phyloP scores from a whole-genome alignment of 1,140 invertebrate genomes.

The Aphelenchoides besseyi region DNA sequence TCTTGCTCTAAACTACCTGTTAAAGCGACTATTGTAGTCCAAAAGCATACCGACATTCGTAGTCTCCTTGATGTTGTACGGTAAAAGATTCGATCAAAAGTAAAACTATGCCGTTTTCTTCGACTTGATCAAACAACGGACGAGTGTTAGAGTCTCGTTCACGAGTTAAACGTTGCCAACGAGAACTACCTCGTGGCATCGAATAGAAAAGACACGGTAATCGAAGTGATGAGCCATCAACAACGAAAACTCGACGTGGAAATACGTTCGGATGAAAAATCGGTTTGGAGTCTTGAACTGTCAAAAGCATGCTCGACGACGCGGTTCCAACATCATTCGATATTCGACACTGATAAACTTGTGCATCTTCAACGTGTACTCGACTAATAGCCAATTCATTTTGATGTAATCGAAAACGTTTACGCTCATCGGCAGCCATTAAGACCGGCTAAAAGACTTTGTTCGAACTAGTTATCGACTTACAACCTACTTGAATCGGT shows the following conservation, averaged over 20 bases:
- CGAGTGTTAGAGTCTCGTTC: neutral
- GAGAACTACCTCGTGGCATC: constrained; percentile 28
- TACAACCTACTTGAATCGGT: no score
- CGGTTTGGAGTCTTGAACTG: constrained; percentile 32
- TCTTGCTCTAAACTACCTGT: no score
- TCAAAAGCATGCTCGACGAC: constrained; percentile 32
- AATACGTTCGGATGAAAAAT: constrained; percentile 47
- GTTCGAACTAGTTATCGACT: no score
- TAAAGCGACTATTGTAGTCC: no score
- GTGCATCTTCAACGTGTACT: constrained; percentile 25
- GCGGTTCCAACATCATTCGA: constrained; percentile 42
- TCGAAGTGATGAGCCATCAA: constrained; percentile 31
- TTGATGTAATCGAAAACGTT: constrained; percentile 28
- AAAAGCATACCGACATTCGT: constrained; percentile 44
- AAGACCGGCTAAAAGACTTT: constrained; percentile 37
- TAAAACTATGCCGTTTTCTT: constrained; percentile 22
- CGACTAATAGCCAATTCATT: constrained; percentile 28
- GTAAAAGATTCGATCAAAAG: constrained; percentile 12
- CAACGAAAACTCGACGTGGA: constrained; percentile 40
- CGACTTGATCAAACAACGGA: constrained; percentile 25
- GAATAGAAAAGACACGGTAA: constrained; percentile 45
- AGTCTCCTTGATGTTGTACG: constrained; percentile 29
- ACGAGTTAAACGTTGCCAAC: constrained; percentile 21
- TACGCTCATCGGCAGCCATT: constrained; percentile 31
- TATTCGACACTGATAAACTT: constrained; percentile 43